phyloP scores from a whole-genome alignment of 2,797 vertebrate species.

The Orestias chungarensis region DNA sequence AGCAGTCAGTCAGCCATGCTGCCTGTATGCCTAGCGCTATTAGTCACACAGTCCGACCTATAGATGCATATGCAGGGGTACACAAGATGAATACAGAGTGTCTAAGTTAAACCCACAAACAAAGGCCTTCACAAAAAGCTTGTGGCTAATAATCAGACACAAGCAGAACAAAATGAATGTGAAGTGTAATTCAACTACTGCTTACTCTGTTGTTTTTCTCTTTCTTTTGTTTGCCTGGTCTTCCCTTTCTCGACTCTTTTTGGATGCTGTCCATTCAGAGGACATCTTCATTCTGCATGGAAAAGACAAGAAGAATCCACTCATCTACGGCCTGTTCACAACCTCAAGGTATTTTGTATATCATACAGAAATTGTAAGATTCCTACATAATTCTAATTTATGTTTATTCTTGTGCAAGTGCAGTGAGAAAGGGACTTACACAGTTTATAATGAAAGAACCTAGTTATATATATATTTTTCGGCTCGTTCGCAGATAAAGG shows the following conservation, averaged over 20 bases:
- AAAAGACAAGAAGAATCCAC: constrained; percentile 85
- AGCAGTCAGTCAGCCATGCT: constrained; percentile 65
- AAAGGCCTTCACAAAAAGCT: constrained; percentile 2
- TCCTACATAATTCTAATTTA: constrained; percentile 12
- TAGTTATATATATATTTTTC: neutral
- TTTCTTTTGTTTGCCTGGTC: constrained; percentile 2
- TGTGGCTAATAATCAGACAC: constrained; percentile 5
- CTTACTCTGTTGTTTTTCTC: constrained; percentile 8
- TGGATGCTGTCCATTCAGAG: constrained; percentile 65
- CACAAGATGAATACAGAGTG: constrained; percentile 31
- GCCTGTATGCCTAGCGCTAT: constrained; percentile 53
- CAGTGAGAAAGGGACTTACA: neutral
- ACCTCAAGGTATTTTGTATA: constrained; percentile 77
- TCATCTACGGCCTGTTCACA: constrained; percentile 85
- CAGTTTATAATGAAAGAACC: neutral
- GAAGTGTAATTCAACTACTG: constrained; percentile 1
- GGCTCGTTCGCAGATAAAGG: neutral
- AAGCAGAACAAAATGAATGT: neutral
- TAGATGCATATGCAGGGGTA: constrained; percentile 24
- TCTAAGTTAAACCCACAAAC: constrained; percentile 14
- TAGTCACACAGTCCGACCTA: constrained; percentile 63
- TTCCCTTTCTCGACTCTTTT: constrained; percentile 9
- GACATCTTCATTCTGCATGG: constrained; percentile 82
- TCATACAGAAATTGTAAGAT: constrained; percentile 14
- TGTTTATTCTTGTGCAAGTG: neutral